phyloP scores from a whole-genome alignment of 1,140 invertebrate genomes.

The Venustaconcha ellipsiformis region DNA sequence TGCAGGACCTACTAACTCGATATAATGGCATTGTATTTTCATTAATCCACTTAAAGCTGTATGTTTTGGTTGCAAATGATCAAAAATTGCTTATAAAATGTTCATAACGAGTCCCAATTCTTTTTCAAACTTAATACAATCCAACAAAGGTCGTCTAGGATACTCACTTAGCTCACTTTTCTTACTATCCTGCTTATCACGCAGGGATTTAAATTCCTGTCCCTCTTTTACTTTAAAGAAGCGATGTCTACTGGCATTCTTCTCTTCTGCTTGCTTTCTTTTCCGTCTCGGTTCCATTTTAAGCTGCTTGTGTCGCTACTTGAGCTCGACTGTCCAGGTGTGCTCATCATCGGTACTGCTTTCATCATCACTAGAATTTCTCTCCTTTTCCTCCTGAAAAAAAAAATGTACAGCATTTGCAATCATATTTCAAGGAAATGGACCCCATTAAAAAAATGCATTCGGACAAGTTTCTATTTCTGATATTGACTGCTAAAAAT shows the following conservation, averaged over 20 bases:
- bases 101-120: no score
- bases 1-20: no score
- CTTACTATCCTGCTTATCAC: constrained; percentile 69
- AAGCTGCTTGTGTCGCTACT: constrained; percentile 77
- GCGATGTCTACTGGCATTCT: constrained; percentile 67
- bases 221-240: constrained; percentile 78
- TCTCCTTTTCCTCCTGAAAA: constrained; percentile 66
- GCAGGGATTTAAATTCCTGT: constrained; percentile 72
- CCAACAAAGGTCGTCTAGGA: no score
- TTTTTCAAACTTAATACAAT: no score
- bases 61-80: no score
- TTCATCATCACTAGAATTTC: constrained; percentile 64
- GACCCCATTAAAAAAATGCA: no score
- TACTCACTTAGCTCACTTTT: constrained; percentile 62
- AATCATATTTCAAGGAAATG: no score
- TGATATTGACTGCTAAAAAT: no score
- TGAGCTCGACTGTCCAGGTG: constrained; percentile 83
- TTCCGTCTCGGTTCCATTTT: constrained; percentile 52
- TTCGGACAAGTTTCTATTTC: no score
- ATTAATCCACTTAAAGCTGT: no score
- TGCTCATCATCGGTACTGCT: constrained; percentile 81
- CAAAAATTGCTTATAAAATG: no score
- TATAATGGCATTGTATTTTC: no score
- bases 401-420: constrained; percentile 5
- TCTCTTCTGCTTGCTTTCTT: constrained; percentile 9